Evolutionary conservation across 2,888 invertebrate species (phyloP).

Genomic region (Boloria euphrosyne): DNA sequence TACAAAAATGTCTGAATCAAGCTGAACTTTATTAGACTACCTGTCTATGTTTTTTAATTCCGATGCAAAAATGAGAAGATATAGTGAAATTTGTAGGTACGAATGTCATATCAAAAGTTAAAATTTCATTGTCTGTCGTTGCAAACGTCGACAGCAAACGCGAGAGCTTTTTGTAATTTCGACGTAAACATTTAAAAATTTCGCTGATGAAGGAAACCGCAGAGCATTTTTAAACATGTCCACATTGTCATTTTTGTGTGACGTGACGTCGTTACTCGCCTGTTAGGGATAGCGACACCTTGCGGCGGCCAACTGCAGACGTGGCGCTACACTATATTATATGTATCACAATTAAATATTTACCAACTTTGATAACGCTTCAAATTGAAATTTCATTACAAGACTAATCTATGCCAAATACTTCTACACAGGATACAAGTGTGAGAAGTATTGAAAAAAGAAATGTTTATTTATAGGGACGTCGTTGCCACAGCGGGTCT

Average conservation of each 20-base stretch:
- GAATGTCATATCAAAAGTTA: neutral
- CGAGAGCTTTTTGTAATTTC: conserved; percentile 39
- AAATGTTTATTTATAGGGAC: conserved; percentile 6
- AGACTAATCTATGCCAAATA: neutral
- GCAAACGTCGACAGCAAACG: conserved; percentile 42
- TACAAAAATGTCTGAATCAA: no score
- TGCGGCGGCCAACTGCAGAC: conserved; percentile 42
- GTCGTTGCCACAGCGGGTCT: conserved; percentile 18
- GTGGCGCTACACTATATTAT: neutral
- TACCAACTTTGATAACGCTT: neutral
- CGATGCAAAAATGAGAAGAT: neutral
- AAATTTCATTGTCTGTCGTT: conserved; percentile 16
- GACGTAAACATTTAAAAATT: conserved; percentile 39
- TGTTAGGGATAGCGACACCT: conserved; percentile 44
- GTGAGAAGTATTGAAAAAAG: neutral
- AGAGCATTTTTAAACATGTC: conserved; percentile 44
- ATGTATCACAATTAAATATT: neutral
- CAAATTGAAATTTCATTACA: neutral
- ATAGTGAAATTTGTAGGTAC: neutral
- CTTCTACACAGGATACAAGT: neutral
- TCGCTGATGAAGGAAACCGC: conserved; percentile 43
- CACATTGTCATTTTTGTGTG: conserved; percentile 42
- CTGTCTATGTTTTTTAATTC: no score
- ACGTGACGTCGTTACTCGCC: conserved; percentile 37
- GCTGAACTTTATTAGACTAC: no score